Conservation (phyloP, 92 coral and sea anemone genomes). For the Epizoanthus illoricatus region DNA sequence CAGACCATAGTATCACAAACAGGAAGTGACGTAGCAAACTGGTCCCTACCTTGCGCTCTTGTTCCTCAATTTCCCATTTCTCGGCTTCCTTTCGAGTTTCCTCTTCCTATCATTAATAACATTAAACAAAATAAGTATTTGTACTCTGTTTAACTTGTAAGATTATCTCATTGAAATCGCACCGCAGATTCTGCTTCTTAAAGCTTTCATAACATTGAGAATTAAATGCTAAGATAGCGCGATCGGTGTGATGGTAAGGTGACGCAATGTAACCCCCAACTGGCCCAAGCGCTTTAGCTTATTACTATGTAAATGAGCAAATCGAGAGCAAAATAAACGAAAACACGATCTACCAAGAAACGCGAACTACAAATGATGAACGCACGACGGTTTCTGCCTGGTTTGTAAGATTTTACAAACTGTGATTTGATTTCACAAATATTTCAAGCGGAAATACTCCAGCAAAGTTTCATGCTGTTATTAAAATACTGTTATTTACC, state of each 20-base stretch:
- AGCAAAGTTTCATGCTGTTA: background rate
- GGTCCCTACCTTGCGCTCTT: constrained; percentile 69
- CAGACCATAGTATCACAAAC: background rate
- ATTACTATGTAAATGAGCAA: too few species aligned
- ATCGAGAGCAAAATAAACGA: too few species aligned
- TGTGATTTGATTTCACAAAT: background rate
- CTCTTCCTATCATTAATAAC: constrained; percentile 61
- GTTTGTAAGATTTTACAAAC: background rate
- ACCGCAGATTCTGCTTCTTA: background rate
- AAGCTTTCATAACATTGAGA: too few species aligned
- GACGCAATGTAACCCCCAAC: too few species aligned
- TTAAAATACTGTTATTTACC: constrained; percentile 16
- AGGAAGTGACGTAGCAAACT: constrained; percentile 17
- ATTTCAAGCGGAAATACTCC: background rate
- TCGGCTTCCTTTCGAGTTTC: constrained; percentile 79
- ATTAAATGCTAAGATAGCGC: too few species aligned
- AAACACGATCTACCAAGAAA: too few species aligned
- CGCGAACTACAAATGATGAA: too few species aligned
- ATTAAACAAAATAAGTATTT: constrained; percentile 23
- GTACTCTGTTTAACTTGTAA: background rate
- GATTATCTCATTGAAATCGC: background rate
- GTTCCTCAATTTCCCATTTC: constrained; percentile 74
- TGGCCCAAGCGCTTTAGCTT: too few species aligned
- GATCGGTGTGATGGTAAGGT: too few species aligned
- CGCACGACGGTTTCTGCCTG: background rate